A percentile compares a stretch with the other conserved stretches of the same genome.
Conservation (phyloP, 2,797 vertebrate species). For the Pseudomugil tenellus region DNA sequence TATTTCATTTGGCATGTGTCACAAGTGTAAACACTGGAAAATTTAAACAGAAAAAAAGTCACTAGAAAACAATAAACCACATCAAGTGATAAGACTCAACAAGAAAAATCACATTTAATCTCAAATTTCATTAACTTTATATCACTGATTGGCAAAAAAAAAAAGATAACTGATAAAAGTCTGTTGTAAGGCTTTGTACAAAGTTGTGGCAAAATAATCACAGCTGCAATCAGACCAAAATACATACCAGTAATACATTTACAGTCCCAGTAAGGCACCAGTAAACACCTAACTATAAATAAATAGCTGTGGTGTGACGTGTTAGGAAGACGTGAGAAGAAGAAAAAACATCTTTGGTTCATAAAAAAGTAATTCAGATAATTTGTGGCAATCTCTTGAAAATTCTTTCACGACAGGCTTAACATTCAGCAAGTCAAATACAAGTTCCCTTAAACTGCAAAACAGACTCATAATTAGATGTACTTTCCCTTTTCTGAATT, state of each 20-base stretch:
- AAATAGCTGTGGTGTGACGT: constrained; percentile 40
- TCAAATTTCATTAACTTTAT: constrained; percentile 53
- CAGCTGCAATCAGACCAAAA: constrained; percentile 24
- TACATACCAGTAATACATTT: constrained; percentile 14
- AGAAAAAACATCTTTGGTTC: constrained; percentile 57
- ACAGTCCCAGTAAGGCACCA: constrained; percentile 62
- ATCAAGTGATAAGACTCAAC: constrained; percentile 26
- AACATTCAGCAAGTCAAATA: constrained; percentile 27
- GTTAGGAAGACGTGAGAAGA: constrained; percentile 56
- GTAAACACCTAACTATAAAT: constrained; percentile 37
- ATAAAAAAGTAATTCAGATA: constrained; percentile 42
- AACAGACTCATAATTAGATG: constrained; percentile 33
- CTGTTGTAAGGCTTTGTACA: constrained; percentile 26
- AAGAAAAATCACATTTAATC: constrained; percentile 52
- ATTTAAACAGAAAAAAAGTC: neutral
- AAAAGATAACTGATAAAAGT: neutral
- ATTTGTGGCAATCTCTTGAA: constrained; percentile 28
- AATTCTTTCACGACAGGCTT: constrained; percentile 12
- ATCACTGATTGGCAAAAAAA: constrained; percentile 49
- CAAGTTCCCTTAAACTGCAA: constrained; percentile 60
- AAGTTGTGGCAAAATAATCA: constrained; percentile 30
- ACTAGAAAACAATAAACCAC: constrained; percentile 12
- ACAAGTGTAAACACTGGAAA: neutral
- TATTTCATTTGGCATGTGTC: neutral
- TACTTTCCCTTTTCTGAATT: constrained; percentile 65